Evolutionary conservation across 2,888 invertebrate species (phyloP), one percentile per base, ranked within the genome.

Genomic region (Flexamia atlantica): DNA sequence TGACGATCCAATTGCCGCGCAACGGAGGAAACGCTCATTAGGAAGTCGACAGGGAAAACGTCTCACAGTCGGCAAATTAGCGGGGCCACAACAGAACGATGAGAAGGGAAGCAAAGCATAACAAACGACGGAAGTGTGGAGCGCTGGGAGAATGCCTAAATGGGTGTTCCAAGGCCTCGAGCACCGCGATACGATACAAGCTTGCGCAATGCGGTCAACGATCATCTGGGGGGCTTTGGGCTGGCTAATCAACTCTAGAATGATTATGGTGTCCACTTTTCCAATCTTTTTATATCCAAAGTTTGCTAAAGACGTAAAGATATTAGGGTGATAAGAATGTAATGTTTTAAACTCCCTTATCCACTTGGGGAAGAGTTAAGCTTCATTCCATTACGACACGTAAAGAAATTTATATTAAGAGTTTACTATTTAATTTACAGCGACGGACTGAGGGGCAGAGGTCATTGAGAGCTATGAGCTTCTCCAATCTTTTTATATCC

Each of bases 51-150:
- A 64, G 64, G 64, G 64, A 64, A 64, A 64, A 64, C 64, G 40
- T 70, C 40, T 30, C 70, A 70, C 70, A 70, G 36, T 40, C 23
- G 36, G 40, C 36, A 70, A 70, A 70, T 70, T 70, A 70, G 70
- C 70, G 70, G 23, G 40, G 12, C 70, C 14, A 40, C 36, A 70
- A 70, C 36, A 40, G 70, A 70, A 70, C 36, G 70, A 32, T 70
- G 70, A 40, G 70, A 70, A 40, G 70, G 70, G 70, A 70, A 40
- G 70, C 70, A 40, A 32, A 10, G 70, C 36, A 20, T 36, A 70
- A 70, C 70, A 70, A 70, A 70, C 70, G 70, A 23, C 70, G 70
- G 70, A 70, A 70, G 70, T 70, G 70, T 28, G 64, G 40, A 4
- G 70, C 70, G 36, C 36, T 70, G 70, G 40, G 70, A 70, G 70